Evolutionary conservation across 2,888 invertebrate genomes (phyloP).

Genomic region (Leistus spinibarbis): DNA sequence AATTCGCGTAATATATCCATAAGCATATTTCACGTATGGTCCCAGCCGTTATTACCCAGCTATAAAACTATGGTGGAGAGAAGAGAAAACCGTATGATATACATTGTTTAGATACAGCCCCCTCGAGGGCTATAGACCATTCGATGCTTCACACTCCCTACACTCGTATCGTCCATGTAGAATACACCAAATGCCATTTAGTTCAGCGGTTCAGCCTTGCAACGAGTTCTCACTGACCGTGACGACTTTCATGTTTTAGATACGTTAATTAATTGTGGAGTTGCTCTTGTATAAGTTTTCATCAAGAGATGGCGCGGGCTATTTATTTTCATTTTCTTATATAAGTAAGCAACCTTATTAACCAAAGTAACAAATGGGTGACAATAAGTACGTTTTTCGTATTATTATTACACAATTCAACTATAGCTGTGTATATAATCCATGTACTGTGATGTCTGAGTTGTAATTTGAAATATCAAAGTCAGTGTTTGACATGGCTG

Average conservation of each 20-base stretch:
- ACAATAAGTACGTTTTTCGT: background rate
- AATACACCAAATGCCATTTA: background rate
- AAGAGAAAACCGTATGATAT: slow-evolving; percentile 30
- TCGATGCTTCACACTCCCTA: background rate
- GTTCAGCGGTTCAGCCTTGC: background rate
- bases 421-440: no score
- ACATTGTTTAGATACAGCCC: slow-evolving; percentile 38
- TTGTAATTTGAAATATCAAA: slow-evolving; percentile 1
- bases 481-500: background rate
- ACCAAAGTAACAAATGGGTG: no score
- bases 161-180: background rate
- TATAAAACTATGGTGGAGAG: slow-evolving; percentile 22
- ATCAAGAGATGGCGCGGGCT: no score
- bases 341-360: no score
- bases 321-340: no score
- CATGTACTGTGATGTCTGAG: background rate
- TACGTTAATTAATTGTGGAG: background rate
- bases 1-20: slow-evolving; percentile 38
- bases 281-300: background rate
- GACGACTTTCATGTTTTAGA: background rate
- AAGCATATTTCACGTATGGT: slow-evolving; percentile 30
- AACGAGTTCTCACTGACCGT: no score
- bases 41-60: slow-evolving; percentile 14
- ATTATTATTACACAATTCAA: background rate
- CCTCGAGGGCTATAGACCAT: slow-evolving; percentile 30